Evolutionary conservation across 1,140 invertebrate species (phyloP).

Genomic region (Argopecten irradians): DNA sequence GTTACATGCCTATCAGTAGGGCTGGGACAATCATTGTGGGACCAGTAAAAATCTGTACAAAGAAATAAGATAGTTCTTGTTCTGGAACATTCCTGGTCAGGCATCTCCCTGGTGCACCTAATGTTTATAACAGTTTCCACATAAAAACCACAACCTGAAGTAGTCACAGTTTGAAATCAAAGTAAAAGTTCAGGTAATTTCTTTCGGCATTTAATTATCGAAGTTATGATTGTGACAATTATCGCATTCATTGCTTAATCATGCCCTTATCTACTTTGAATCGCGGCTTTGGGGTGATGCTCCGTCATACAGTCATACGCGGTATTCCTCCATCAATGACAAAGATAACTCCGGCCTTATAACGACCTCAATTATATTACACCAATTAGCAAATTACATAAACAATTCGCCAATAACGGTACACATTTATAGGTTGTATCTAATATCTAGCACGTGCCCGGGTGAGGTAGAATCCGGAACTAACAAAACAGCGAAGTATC

Average conservation of each 20-base stretch:
- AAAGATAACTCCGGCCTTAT: not conserved
- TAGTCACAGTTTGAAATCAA: slow-evolving; percentile 16
- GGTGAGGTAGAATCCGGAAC: not conserved
- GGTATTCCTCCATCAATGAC: not conserved
- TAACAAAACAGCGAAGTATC: not conserved
- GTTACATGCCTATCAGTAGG: too few relatives aligned
- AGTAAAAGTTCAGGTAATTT: not conserved
- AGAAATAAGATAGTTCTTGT: too few relatives aligned
- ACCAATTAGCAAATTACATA: slow-evolving; percentile 23
- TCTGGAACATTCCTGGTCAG: too few relatives aligned
- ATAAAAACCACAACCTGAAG: not conserved
- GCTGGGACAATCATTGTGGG: too few relatives aligned
- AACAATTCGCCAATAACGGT: slow-evolving; percentile 9
- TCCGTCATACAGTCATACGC: not conserved
- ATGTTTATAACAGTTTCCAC: too few relatives aligned
- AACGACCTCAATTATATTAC: not conserved
- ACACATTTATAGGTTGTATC: not conserved
- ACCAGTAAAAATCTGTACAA: too few relatives aligned
- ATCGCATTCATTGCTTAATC: not conserved
- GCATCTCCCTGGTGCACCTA: too few relatives aligned
- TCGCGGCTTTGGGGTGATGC: not conserved
- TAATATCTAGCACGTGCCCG: slow-evolving; percentile 9
- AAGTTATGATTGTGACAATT: not conserved
- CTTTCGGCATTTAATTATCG: not conserved
- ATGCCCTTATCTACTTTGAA: not conserved